Conservation (phyloP, 1,140 invertebrate species). For the Drosophila ironensis region DNA sequence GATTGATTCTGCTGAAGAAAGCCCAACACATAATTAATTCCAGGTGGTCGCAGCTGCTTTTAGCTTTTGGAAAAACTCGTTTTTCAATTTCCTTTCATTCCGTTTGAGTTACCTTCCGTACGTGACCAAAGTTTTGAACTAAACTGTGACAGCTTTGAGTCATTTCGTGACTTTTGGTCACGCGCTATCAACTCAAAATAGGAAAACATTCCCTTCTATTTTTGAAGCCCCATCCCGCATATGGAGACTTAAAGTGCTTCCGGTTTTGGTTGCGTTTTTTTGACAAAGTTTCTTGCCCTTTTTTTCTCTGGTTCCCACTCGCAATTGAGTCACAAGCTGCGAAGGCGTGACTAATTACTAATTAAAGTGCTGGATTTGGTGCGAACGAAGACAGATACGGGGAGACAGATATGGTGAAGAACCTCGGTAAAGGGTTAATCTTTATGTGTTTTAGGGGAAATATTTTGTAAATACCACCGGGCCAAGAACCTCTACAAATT, state of each 20-base stretch:
- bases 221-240: conserved; percentile 17
- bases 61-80: too few relatives aligned
- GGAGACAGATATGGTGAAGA: conserved; percentile 4
- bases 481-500: conserved; percentile 36
- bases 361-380: conserved; percentile 58
- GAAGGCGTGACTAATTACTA: conserved; percentile 68
- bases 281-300: conserved; percentile 44
- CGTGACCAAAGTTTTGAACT: conserved; percentile 17
- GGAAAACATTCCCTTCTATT: conserved; percentile 15
- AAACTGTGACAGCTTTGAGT: background rate
- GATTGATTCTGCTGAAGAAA: too few relatives aligned
- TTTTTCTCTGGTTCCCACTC: conserved; percentile 20
- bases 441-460: conserved; percentile 39
- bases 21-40: too few relatives aligned
- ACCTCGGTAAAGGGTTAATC: conserved; percentile 18
- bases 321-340: conserved; percentile 52
- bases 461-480: conserved; percentile 55
- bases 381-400: conserved; percentile 27
- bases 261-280: conserved; percentile 47
- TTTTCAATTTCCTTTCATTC: conserved; percentile 18
- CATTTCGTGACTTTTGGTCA: conserved; percentile 21
- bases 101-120: conserved; percentile 1
- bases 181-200: conserved; percentile 25
- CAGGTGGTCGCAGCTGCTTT: too few relatives aligned
- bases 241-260: conserved; percentile 31